phyloP scores from a whole-genome alignment of 1,140 invertebrate species.

The Antheraea mylitta region DNA sequence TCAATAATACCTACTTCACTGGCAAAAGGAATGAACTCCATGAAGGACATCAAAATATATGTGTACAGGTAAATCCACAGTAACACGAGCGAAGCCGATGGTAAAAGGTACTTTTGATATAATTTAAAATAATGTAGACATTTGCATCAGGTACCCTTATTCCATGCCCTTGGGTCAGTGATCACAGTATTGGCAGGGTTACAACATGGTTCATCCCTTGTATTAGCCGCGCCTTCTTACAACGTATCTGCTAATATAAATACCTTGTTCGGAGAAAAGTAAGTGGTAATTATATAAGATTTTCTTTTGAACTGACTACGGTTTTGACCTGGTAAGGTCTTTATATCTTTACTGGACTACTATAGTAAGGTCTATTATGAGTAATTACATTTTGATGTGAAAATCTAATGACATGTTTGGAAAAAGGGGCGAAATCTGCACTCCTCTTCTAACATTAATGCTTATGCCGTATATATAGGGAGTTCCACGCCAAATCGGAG shows the following conservation, averaged over 20 bases:
- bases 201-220: constrained; percentile 83
- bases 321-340: no score
- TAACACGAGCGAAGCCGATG: no score
- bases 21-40: constrained; percentile 81
- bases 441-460: no score
- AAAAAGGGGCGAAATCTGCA: no score
- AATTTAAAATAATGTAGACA: background rate
- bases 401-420: no score
- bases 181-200: constrained; percentile 83
- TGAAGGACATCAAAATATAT: constrained; percentile 73
- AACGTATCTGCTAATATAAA: constrained; percentile 84
- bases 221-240: constrained; percentile 85
- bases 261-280: constrained; percentile 86
- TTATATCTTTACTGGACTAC: no score
- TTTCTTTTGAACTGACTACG: no score
- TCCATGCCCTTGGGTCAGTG: constrained; percentile 94
- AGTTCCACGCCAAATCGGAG: no score
- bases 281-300: constrained; percentile 30
- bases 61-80: constrained; percentile 63
- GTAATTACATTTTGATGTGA: no score
- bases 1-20: constrained; percentile 91
- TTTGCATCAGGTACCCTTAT: constrained; percentile 89
- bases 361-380: no score
- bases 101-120: no score
- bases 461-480: no score